Conservation (phyloP, 2,113 vertebrate genomes). For the Paralichthys olivaceus region DNA sequence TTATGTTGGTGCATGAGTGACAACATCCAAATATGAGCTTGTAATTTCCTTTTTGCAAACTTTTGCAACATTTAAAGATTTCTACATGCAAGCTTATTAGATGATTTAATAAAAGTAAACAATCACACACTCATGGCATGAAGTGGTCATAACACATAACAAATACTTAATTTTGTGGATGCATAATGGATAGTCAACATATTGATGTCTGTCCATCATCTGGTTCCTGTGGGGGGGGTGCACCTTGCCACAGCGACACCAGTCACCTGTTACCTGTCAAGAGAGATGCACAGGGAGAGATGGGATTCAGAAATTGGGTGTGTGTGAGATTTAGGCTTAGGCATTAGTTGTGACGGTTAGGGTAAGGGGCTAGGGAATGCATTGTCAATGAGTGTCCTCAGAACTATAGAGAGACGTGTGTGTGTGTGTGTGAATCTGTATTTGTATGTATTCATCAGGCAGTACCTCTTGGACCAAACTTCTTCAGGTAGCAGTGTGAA, state of each 20-base stretch:
- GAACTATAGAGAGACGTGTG: too few relatives aligned
- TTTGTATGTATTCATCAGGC: not conserved
- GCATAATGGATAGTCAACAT: not conserved
- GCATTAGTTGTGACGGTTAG: too few relatives aligned
- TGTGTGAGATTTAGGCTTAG: not conserved
- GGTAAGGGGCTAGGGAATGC: too few relatives aligned
- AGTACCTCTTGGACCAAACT: slow-evolving; percentile 85
- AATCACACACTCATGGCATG: slow-evolving; percentile 17
- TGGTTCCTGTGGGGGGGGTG: slow-evolving; percentile 3
- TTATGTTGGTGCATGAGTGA: slow-evolving; percentile 9
- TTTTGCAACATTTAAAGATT: slow-evolving; percentile 17
- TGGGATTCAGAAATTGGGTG: slow-evolving; percentile 8
- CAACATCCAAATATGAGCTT: slow-evolving; percentile 32
- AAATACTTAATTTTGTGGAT: slow-evolving; percentile 14
- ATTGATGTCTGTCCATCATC: slow-evolving; percentile 12
- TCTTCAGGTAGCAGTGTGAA: slow-evolving; percentile 83
- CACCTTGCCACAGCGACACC: slow-evolving; percentile 6
- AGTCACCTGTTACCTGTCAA: slow-evolving; percentile 74
- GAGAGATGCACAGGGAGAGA: slow-evolving; percentile 26
- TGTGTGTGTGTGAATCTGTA: not conserved
- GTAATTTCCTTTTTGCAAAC: slow-evolving; percentile 24
- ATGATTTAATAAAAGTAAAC: slow-evolving; percentile 25
- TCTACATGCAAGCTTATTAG: not conserved
- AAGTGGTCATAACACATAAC: slow-evolving; percentile 24
- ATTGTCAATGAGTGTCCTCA: not conserved